phyloP scores from a whole-genome alignment of 92 coral and sea anemone genomes.

The Porites lobata region DNA sequence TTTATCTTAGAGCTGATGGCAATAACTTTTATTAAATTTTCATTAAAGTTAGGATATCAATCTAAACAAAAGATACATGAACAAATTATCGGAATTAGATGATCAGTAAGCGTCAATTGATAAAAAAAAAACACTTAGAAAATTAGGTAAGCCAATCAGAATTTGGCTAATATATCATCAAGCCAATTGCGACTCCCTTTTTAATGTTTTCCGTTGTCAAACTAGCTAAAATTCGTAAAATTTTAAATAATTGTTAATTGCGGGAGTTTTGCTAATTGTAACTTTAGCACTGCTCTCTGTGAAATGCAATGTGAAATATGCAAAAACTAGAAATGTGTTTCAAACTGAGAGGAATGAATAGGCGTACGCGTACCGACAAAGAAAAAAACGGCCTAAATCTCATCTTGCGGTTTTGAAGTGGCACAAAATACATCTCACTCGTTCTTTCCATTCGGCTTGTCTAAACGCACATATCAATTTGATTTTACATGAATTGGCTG shows the following conservation, averaged over 20 bases:
- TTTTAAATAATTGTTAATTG: constrained; percentile 10
- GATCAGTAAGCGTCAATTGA: background rate
- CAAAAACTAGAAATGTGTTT: too few relatives aligned
- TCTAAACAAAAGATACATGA: background rate
- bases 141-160: background rate
- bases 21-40: constrained; percentile 3
- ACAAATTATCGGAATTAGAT: background rate
- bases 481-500: too few relatives aligned
- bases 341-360: too few relatives aligned
- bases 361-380: too few relatives aligned
- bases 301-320: background rate
- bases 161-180: background rate
- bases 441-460: too few relatives aligned
- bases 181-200: background rate
- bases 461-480: too few relatives aligned
- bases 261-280: background rate
- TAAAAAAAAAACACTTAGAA: too few relatives aligned
- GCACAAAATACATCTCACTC: too few relatives aligned
- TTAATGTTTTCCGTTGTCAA: background rate
- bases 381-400: too few relatives aligned
- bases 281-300: constrained; percentile 4
- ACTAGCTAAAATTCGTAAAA: background rate
- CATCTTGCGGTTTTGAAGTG: too few relatives aligned
- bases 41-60: constrained; percentile 6
- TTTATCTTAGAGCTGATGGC: background rate